These are phyloP conservation scores for Brassicogethes aeneus DNA, from an alignment of 2,888 invertebrate genomes.

Conservation along the genomic window DNA sequence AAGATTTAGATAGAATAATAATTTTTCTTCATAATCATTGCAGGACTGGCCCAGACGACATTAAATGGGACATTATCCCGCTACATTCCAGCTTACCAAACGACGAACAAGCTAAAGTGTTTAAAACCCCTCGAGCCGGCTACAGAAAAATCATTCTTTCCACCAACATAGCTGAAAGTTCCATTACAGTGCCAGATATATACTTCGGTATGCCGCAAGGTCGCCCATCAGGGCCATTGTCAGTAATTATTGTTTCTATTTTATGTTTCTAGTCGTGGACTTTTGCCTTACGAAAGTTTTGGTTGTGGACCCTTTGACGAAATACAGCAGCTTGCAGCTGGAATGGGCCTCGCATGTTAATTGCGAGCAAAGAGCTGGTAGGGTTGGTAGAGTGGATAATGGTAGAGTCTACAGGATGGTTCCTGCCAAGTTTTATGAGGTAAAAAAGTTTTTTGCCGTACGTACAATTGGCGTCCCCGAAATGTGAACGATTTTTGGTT, in stretches of 20 bases:
- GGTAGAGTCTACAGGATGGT: slow-evolving; percentile 82
- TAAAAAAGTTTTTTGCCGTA: slow-evolving; percentile 31
- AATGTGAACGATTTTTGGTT: too few relatives aligned
- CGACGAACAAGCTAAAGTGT: slow-evolving; percentile 56
- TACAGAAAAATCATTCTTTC: slow-evolving; percentile 77
- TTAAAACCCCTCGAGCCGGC: slow-evolving; percentile 51
- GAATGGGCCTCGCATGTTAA: slow-evolving; percentile 86
- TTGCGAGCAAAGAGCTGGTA: slow-evolving; percentile 82
- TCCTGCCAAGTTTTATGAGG: slow-evolving; percentile 54
- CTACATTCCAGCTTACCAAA: slow-evolving; percentile 58
- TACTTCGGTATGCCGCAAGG: slow-evolving; percentile 56
- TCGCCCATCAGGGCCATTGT: too few relatives aligned
- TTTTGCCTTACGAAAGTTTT: slow-evolving; percentile 85
- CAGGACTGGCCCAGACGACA: neutral
- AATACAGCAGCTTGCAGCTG: slow-evolving; percentile 68
- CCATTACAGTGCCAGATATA: slow-evolving; percentile 82
- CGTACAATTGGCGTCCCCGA: too few relatives aligned
- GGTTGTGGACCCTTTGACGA: slow-evolving; percentile 64
- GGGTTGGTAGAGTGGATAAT: slow-evolving; percentile 80
- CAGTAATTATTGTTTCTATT: too few relatives aligned
- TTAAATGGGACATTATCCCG: slow-evolving; percentile 37
- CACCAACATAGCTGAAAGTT: slow-evolving; percentile 90
- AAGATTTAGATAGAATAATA: too few relatives aligned
- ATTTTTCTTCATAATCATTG: too few relatives aligned
- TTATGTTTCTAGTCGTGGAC: slow-evolving; percentile 67